Percentiles rank a stretch among this genome's conserved stretches.
Evolutionary conservation across 2,113 vertebrate species (phyloP).

Genomic region (Chascanopsetta lugubris): DNA sequence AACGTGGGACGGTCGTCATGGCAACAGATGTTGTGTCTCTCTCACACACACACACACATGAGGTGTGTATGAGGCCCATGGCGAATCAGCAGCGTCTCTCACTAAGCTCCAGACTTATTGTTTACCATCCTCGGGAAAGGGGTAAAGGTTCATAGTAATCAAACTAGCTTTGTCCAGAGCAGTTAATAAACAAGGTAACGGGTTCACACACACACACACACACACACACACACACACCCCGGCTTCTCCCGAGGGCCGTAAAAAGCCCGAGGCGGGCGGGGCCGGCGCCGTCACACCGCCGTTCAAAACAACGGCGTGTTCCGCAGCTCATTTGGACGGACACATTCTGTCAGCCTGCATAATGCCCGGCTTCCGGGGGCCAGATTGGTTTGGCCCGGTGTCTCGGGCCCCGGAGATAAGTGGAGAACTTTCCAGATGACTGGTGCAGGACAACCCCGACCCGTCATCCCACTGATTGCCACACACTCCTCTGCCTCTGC

Average conservation of each 20-base stretch:
- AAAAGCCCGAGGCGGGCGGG: conserved; percentile 23
- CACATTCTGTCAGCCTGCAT: conserved; percentile 64
- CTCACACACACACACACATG: too few relatives aligned
- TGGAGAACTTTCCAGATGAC: conserved; percentile 80
- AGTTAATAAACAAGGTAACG: conserved; percentile 48
- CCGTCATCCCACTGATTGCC: conserved; percentile 75
- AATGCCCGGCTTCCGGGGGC: conserved; percentile 58
- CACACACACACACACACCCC: conserved; percentile 49
- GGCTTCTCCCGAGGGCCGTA: conserved; percentile 46
- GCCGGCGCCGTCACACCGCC: conserved; percentile 25
- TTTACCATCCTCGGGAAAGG: not conserved
- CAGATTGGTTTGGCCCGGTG: conserved; percentile 65
- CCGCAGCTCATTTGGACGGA: conserved; percentile 65
- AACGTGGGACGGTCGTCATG: too few relatives aligned
- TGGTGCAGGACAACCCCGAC: conserved; percentile 71
- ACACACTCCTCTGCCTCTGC: conserved; percentile 77
- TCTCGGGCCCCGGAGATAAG: conserved; percentile 68
- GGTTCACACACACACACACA: conserved; percentile 48
- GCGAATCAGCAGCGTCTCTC: conserved; percentile 11
- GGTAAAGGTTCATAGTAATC: conserved; percentile 26
- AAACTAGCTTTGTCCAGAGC: conserved; percentile 32
- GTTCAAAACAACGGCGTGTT: conserved; percentile 51
- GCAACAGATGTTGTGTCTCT: too few relatives aligned
- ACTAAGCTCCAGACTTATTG: not conserved
- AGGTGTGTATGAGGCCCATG: too few relatives aligned